Base-by-base conservation (phyloP, 2,797 vertebrate species). In the Vipera latastei region DNA sequence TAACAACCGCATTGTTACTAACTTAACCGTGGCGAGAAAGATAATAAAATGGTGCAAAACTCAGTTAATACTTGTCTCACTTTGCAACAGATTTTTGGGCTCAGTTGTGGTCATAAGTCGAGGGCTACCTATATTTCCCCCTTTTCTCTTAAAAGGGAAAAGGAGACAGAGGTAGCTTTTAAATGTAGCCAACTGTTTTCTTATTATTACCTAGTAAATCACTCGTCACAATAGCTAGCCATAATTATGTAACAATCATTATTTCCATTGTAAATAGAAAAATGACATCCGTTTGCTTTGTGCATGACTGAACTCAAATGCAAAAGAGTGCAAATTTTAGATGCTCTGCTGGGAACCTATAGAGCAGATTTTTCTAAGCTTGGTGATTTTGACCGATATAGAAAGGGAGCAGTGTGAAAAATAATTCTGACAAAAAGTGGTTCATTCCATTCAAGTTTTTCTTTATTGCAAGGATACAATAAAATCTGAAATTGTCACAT, bases 281-380 rank as follows among this genome's bases (percentile, higher is more conserved):
- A 93, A 95, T 44, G 26, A 57, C 0, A 2, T 44, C 86, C 56
- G 3, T 20, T 93, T 89, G 93, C 88, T 93, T 56, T 87, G 44
- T 48, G 73, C 55, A 32, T 3, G 6, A 11, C 88, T 90, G 55
- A 94, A 78, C 38, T 91, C 78, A 63, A 63, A 55, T 85, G 89
- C 89, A 61, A 78, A 26, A 51, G 60, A 57, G 14, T 61, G 56
- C 51, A 38, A 90, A 55, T 73, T 83, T 51, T 88, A 90, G 56
- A 88, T n/a, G 63, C 9, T 69, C 90, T 61, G 51, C 60, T 89
- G 25, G 56, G 38, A 90, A 88, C 94, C 90, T 90, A 60, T 8
- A 91, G n/a, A 89, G 0, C 92, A 90, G 38, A 91, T 95, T 96
- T 53, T 94, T 95, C 91, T 91, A 89, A 91, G 90, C 59, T 89